Conservation (phyloP, 2,797 vertebrate genomes). For the Enteromius paludinosus region DNA sequence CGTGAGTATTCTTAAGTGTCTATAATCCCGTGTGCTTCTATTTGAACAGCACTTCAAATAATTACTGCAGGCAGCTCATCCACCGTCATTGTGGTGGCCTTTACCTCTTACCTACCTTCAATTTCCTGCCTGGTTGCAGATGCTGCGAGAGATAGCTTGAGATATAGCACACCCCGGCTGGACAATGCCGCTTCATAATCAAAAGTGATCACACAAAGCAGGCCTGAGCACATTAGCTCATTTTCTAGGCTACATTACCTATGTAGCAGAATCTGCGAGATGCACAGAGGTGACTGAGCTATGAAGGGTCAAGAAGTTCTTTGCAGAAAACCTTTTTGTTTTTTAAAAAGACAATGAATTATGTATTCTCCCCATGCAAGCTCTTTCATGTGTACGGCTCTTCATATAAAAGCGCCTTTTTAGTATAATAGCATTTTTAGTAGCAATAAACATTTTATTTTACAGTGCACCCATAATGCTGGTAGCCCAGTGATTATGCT, state of each 20-base stretch:
- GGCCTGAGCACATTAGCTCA: slow-evolving; percentile 38
- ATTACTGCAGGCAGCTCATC: slow-evolving; percentile 72
- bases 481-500: not conserved
- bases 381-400: not conserved
- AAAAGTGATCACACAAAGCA: slow-evolving; percentile 62
- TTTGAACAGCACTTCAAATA: slow-evolving; percentile 72
- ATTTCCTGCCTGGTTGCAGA: slow-evolving; percentile 77
- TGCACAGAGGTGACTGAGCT: not conserved
- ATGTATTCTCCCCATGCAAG: not conserved
- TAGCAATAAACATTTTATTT: slow-evolving; percentile 27
- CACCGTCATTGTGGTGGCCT: slow-evolving; percentile 64
- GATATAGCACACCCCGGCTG: slow-evolving; percentile 45
- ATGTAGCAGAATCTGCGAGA: not conserved
- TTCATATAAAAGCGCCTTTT: slow-evolving; percentile 1
- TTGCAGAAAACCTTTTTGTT: not conserved
- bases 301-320: slow-evolving; percentile 18
- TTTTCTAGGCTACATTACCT: not conserved
- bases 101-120: slow-evolving; percentile 70
- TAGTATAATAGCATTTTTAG: slow-evolving; percentile 15
- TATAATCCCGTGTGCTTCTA: slow-evolving; percentile 69
- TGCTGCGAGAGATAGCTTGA: slow-evolving; percentile 61
- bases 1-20: slow-evolving; percentile 71
- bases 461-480: not conserved
- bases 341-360: slow-evolving; percentile 5
- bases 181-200: slow-evolving; percentile 68